Percentiles rank a stretch among this genome's conserved stretches.
phyloP scores from a whole-genome alignment of 2,113 vertebrate genomes.

The Daboia siamensis region DNA sequence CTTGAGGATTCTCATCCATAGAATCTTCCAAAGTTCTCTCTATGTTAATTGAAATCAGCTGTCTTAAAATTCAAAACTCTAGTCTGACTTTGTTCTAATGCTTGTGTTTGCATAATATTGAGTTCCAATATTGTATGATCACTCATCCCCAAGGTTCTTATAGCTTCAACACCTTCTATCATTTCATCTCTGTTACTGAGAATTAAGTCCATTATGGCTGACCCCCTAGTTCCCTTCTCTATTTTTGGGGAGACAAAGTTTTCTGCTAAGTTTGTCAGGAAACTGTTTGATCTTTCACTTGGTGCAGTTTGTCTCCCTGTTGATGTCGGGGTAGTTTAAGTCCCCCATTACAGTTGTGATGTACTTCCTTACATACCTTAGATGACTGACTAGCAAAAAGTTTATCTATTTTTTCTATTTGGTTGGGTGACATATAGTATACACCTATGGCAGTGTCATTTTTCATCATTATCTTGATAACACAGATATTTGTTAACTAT shows the following conservation, averaged over 20 bases:
- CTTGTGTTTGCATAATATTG: neutral
- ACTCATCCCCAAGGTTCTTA: neutral
- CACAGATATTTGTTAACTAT: neutral
- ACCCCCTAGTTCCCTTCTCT: neutral
- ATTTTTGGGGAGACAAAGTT: neutral
- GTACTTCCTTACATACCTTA: neutral
- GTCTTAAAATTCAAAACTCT: neutral
- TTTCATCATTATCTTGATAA: neutral
- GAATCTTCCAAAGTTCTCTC: neutral
- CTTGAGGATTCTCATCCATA: neutral
- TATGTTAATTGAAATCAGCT: neutral
- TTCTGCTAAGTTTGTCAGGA: neutral
- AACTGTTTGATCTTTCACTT: neutral
- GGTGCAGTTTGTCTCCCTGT: neutral
- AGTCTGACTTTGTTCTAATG: neutral
- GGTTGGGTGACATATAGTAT: neutral
- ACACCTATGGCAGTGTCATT: neutral
- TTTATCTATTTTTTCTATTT: neutral
- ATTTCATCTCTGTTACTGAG: neutral
- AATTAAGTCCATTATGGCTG: neutral
- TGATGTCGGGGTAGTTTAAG: neutral
- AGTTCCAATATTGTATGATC: neutral
- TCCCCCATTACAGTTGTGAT: neutral
- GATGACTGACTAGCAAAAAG: neutral
- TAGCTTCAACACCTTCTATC: neutral